Evolutionary conservation across 2,113 vertebrate genomes (phyloP), one percentile per base, ranked within the genome.

Genomic region (Naja naja): DNA sequence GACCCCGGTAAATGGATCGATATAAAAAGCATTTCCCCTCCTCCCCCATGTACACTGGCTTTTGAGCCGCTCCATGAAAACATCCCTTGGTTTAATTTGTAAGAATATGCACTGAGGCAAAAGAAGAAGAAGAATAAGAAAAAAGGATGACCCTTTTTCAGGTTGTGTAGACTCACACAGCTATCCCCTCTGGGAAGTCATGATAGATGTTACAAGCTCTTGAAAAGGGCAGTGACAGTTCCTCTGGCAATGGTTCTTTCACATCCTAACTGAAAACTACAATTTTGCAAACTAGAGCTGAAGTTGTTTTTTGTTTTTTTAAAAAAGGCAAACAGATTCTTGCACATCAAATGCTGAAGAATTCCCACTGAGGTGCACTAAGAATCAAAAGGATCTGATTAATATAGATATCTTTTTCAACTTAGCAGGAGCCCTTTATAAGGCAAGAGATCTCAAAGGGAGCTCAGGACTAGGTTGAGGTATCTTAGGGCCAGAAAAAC

Each of bases 371-470:
- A n/a, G 6, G 47, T 86, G 69, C 10, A 25, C 58, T 18, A 87
- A 56, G 85, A 43, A 86, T 90, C 81, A 58, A 93, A 90, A 47
- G 45, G 74, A 23, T 54, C 43, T 58, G 89, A 93, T 60, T 87
- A 12, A 34, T n/a, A n/a, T n/a, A n/a, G n/a, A n/a, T n/a, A n/a
- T 22, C 25, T 58, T 56, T 85, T 85, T n/a, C 43, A 54, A 60
- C n/a, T 90, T 93, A 58, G 81, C 53, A 87, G 25, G 49, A 43
- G 27, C 74, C 55, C 5, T 53, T 89, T 47, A 54, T 89, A 89
- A 81, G 11, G 53, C 43, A 56, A 34, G 49, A 55, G 25, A 54
- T 27, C 4, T 14, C 56, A 64, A 74, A 88, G 39, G 9, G 30
- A 25, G 7, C n/a, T 22, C 3, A 60, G 47, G 14, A 45, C 43